Percentiles rank a stretch among this genome's conserved stretches.
These are phyloP conservation scores for Anolis carolinensis DNA, from an alignment of 2,113 vertebrate genomes.

Conservation along the genomic window DNA sequence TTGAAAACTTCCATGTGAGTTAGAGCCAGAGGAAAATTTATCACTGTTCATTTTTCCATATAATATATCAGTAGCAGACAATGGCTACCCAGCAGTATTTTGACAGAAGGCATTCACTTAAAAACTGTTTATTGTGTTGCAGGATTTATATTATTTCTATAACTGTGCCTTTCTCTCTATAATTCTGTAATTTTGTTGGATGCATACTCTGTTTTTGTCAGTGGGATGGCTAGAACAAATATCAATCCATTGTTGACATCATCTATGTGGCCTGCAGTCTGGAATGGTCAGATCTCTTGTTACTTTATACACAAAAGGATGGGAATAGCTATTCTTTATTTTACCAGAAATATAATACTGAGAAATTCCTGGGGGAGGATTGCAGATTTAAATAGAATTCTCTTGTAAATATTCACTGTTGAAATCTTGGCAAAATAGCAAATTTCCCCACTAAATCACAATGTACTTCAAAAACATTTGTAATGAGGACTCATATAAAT, in stretches of 20 bases:
- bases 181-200: neutral
- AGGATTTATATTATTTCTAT: neutral
- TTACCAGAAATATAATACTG: neutral
- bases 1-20: slow-evolving; percentile 36
- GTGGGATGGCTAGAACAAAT: neutral
- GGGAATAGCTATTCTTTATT: neutral
- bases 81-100: neutral
- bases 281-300: neutral
- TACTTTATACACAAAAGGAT: neutral
- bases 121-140: neutral
- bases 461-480: neutral
- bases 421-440: neutral
- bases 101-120: neutral
- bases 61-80: slow-evolving; percentile 1
- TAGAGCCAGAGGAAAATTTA: neutral
- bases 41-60: neutral
- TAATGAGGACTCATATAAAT: neutral
- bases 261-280: neutral
- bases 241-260: neutral
- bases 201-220: neutral
- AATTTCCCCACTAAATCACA: slow-evolving; percentile 19
- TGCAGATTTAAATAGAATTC: neutral
- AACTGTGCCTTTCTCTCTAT: neutral
- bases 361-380: neutral
- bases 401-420: slow-evolving; percentile 52